Evolutionary conservation across 2,113 vertebrate genomes (phyloP).

Genomic region (Mirounga angustirostris): DNA sequence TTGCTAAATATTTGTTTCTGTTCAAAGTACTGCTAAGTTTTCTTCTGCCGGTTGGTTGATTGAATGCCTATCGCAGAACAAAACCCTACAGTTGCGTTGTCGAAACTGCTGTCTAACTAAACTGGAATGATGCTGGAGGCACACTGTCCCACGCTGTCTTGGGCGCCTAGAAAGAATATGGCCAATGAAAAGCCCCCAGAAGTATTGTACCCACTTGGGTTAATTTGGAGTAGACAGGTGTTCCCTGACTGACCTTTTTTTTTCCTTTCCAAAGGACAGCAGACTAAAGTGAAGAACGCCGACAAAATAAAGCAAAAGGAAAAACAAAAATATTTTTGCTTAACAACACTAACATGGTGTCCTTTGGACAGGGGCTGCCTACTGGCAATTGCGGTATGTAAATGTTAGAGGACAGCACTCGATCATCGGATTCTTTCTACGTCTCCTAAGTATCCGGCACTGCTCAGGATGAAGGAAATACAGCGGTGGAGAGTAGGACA

Average conservation of each 20-base stretch:
- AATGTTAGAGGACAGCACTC: neutral
- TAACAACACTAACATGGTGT: neutral
- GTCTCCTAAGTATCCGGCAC: neutral
- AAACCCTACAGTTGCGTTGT: neutral
- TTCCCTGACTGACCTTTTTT: neutral
- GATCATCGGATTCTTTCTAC: neutral
- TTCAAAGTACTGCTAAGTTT: slow-evolving; percentile 1
- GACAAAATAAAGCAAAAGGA: neutral
- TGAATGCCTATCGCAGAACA: slow-evolving; percentile 7
- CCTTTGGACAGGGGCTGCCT: neutral
- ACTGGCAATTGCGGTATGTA: neutral
- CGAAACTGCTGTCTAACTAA: neutral
- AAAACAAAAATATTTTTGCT: slow-evolving; percentile 15
- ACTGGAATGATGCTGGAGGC: neutral
- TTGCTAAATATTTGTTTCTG: slow-evolving; percentile 52
- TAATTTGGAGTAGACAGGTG: neutral
- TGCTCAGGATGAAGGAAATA: neutral
- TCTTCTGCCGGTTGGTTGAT: neutral
- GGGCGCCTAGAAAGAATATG: neutral
- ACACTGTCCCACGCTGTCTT: neutral
- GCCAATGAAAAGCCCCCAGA: neutral
- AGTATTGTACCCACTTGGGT: neutral
- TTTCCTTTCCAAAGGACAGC: neutral
- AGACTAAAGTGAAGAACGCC: neutral
- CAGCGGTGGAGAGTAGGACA: neutral